phyloP scores from a whole-genome alignment of 1,140 invertebrate species.

The Solenopsis invicta region DNA sequence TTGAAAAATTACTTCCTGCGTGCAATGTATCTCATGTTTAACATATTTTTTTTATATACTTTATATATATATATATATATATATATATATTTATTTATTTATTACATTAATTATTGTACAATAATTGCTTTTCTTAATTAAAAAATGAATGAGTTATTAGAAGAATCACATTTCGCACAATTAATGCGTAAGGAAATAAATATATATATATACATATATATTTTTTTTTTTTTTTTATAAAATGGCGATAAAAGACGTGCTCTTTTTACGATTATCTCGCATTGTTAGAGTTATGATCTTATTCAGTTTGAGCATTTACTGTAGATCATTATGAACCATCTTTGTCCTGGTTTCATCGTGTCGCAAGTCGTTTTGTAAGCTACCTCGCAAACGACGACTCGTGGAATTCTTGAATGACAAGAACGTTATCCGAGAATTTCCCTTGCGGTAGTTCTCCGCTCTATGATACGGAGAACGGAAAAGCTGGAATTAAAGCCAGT shows the following conservation, averaged over 20 bases:
- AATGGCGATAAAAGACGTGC: not conserved
- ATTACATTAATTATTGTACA: not conserved
- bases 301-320: slow-evolving; percentile 29
- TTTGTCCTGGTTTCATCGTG: slow-evolving; percentile 37
- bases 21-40: not conserved
- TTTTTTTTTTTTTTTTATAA: too few relatives aligned
- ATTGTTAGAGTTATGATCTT: not conserved
- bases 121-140: not conserved
- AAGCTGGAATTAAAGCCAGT: slow-evolving; percentile 14
- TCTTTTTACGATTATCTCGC: not conserved
- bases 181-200: not conserved
- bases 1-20: slow-evolving; percentile 14
- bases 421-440: slow-evolving; percentile 63
- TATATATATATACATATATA: too few relatives aligned
- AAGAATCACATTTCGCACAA: not conserved
- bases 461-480: slow-evolving; percentile 13
- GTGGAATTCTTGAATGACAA: slow-evolving; percentile 51
- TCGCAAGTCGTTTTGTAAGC: not conserved
- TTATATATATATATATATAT: too few relatives aligned
- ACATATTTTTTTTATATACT: not conserved
- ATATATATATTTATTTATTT: not conserved
- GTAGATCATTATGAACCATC: not conserved
- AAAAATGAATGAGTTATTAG: not conserved
- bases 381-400: not conserved
- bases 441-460: slow-evolving; percentile 37